Base-by-base conservation (phyloP, 2,888 invertebrate genomes). In the Hydriomena furcata region DNA sequence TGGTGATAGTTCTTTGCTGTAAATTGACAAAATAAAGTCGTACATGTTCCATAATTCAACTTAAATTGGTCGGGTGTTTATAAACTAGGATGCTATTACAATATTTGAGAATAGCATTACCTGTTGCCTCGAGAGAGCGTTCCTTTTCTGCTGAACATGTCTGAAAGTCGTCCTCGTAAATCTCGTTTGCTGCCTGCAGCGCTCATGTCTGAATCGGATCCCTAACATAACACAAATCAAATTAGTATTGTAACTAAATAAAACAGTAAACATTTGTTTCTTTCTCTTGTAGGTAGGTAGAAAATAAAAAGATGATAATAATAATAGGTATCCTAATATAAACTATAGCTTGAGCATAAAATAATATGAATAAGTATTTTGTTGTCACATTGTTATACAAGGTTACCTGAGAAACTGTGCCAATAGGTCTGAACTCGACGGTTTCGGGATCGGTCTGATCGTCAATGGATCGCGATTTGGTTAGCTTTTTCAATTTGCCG, bases 401-500 rank as follows among this genome's bases (percentile, higher is more conserved):
- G 7, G 28, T 30, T 68, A 77, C 79, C 86, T 92, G 92, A 37
- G 92, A 92, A n/a, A 91, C 90, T 21, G 92, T 83, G 49, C 91
- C 91, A 38, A 91, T 89, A 1, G 91, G 91, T 64, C 85, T 79
- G 54, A 91, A 91, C 24, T 90, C 91, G 0, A 78, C 82, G 5
- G 81, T 76, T 13, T 91, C 89, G 0, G 82, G 68, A 30, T 88
- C 86, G 4, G 76, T 84, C 60, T 92, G 93, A 71, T 95, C 95
- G 69, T 96, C 95, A 43, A 95, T 94, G 60, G 95, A 96, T 36
- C 95, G 93, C 1, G 96, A 95, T 81, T 97, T 97, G 1, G 96
- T 96, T 41, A 97, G 84, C 73, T 96, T 95, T 69, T 95, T 95
- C 59, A 97, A 81, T 86, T 97, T 97, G 10, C 96, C 95, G 73